Percentiles rank a stretch among this genome's conserved stretches.
Evolutionary conservation across 2,888 invertebrate genomes (phyloP).

Genomic region (Drosophila conformis): DNA sequence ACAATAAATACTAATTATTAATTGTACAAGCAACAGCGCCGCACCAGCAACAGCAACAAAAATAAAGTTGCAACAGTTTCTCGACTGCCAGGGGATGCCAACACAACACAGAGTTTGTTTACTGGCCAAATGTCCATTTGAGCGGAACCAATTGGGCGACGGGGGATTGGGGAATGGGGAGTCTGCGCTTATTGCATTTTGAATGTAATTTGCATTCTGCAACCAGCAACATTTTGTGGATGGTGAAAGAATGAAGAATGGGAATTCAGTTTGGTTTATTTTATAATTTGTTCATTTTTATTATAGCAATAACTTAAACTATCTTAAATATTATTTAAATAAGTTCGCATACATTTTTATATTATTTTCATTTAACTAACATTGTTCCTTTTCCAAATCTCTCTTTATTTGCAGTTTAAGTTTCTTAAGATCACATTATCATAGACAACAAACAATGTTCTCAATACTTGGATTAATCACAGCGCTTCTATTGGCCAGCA

Average conservation of each 20-base stretch:
- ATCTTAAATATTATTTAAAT: not conserved
- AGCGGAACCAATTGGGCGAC: conserved; percentile 51
- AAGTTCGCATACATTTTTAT: not conserved
- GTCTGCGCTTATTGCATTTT: conserved; percentile 7
- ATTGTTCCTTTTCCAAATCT: conserved; percentile 1
- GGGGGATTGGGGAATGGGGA: not conserved
- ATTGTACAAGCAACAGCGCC: conserved; percentile 52
- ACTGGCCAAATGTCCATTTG: conserved; percentile 59
- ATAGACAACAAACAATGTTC: conserved; percentile 78
- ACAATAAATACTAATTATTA: conserved; percentile 75
- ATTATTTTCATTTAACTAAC: not conserved
- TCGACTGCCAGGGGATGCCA: conserved; percentile 51
- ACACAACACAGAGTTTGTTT: conserved; percentile 17
- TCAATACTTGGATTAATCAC: conserved; percentile 79
- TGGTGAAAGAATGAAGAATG: conserved; percentile 1
- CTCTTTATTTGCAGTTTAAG: conserved; percentile 69
- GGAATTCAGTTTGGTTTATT: not conserved
- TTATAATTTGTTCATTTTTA: not conserved
- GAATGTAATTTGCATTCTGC: conserved; percentile 33
- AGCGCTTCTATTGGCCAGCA: conserved; percentile 82
- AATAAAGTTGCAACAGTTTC: conserved; percentile 67
- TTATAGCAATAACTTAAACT: not conserved
- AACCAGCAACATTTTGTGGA: not conserved
- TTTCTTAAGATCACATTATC: conserved; percentile 49
- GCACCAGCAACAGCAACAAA: conserved; percentile 34